These are phyloP conservation scores for Biston betularia DNA, from an alignment of 2,888 invertebrate genomes.

Conservation along the genomic window DNA sequence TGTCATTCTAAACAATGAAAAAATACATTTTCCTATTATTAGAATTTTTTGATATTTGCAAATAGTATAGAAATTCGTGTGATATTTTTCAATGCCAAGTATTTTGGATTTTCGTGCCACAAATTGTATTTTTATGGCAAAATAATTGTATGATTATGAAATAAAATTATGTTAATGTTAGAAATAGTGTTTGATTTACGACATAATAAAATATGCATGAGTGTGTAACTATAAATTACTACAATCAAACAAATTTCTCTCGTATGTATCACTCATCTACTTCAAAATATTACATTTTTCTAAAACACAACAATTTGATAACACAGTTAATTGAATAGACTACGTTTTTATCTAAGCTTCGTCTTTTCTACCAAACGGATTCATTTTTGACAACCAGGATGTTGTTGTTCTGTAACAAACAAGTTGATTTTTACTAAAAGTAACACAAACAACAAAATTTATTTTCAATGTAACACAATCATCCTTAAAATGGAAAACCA, in stretches of 20 bases:
- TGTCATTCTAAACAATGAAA: background rate
- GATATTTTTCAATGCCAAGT: conserved; percentile 8
- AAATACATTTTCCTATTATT: background rate
- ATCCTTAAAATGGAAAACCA: too few relatives aligned
- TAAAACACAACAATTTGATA: conserved; percentile 70
- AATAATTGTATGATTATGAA: conserved; percentile 17
- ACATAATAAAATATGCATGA: too few relatives aligned
- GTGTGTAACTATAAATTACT: too few relatives aligned
- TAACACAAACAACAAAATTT: too few relatives aligned
- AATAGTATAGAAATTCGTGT: background rate
- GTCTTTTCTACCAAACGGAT: conserved; percentile 91
- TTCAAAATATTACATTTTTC: conserved; percentile 67
- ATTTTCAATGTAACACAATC: too few relatives aligned
- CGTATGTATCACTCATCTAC: conserved; percentile 62
- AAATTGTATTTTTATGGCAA: conserved; percentile 34
- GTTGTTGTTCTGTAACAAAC: conserved; percentile 70
- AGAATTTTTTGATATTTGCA: background rate
- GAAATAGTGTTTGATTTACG: conserved; percentile 6
- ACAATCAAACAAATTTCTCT: conserved; percentile 25
- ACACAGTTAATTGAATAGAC: conserved; percentile 45
- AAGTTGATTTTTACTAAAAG: conserved; percentile 9
- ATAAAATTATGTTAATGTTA: conserved; percentile 24
- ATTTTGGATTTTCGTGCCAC: conserved; percentile 12
- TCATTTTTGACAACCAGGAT: conserved; percentile 91
- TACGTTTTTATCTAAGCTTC: conserved; percentile 77